Conservation (phyloP, 2,797 vertebrate species). For the Urophycis tenuis region DNA sequence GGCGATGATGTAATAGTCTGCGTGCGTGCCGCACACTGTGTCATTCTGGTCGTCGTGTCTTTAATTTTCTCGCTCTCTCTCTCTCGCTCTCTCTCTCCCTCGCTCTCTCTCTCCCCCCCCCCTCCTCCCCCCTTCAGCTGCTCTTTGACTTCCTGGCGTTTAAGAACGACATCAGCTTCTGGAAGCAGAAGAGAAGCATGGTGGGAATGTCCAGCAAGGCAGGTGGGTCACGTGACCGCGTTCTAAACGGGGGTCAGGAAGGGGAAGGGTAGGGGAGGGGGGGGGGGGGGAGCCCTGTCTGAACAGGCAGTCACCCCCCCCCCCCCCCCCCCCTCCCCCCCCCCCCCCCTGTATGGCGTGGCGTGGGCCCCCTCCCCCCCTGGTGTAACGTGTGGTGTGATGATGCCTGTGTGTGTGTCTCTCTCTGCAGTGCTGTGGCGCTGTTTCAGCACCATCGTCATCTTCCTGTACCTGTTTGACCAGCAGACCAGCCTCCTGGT, state of each 20-base stretch:
- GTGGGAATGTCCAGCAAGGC: constrained; percentile 98
- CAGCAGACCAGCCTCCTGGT: constrained; percentile 95
- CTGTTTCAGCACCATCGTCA: constrained; percentile 95
- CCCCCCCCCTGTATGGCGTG: too few relatives aligned
- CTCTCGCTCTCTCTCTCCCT: not conserved
- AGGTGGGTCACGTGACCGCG: constrained; percentile 65
- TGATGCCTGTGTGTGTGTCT: constrained; percentile 13
- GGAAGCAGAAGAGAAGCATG: constrained; percentile 98
- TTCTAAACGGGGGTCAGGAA: not conserved
- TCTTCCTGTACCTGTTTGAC: constrained; percentile 95
- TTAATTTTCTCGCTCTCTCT: too few relatives aligned
- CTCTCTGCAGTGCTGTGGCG: constrained; percentile 86
- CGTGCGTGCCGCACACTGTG: not conserved
- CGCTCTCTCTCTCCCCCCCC: not conserved
- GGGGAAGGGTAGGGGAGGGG: too few relatives aligned
- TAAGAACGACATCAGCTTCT: constrained; percentile 99
- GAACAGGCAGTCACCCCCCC: not conserved
- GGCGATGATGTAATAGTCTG: too few relatives aligned
- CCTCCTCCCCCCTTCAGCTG: constrained; percentile 68
- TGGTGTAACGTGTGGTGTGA: not conserved
- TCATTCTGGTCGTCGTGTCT: not conserved
- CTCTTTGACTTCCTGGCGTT: constrained; percentile 98
- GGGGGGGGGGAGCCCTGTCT: not conserved
- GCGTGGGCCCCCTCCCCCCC: not conserved
- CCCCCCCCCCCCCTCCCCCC: not conserved